phyloP scores from a whole-genome alignment of 2,797 vertebrate species.

The Cyprinella venusta region DNA sequence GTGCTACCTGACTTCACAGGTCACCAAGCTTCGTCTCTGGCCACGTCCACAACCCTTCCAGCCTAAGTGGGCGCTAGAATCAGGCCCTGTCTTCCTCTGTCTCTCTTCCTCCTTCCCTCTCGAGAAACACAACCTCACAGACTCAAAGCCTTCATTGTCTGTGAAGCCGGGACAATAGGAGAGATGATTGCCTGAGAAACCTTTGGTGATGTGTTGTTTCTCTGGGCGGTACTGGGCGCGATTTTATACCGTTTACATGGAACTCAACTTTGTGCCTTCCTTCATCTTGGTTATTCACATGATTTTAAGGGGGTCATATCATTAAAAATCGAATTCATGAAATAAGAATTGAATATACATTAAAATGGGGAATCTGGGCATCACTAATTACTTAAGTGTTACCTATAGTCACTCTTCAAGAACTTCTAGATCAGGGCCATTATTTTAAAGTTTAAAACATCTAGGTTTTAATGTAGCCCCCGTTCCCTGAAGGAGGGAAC shows the following conservation, averaged over 20 bases:
- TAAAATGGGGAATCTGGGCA: neutral
- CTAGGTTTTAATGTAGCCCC: too few species aligned
- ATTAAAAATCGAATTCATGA: neutral
- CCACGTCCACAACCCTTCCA: constrained; percentile 37
- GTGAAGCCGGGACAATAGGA: constrained; percentile 26
- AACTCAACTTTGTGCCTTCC: neutral
- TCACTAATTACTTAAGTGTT: too few species aligned
- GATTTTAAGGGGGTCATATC: neutral
- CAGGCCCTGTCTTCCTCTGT: neutral
- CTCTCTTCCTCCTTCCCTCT: neutral
- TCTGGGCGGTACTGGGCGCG: neutral
- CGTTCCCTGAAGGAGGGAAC: too few species aligned
- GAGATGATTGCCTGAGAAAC: constrained; percentile 40
- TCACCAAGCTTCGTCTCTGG: constrained; percentile 55
- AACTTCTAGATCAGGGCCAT: too few species aligned
- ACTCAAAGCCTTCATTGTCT: constrained; percentile 13
- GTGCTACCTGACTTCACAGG: constrained; percentile 61
- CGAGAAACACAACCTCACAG: neutral
- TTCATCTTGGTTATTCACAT: neutral
- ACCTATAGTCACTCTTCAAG: too few species aligned
- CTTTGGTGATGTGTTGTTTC: constrained; percentile 28
- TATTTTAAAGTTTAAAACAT: too few species aligned
- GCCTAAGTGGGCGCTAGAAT: constrained; percentile 35
- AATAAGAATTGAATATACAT: neutral
- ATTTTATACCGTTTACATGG: neutral